phyloP scores from a whole-genome alignment of 2,888 invertebrate genomes.

The Drosophila anomalipes region DNA sequence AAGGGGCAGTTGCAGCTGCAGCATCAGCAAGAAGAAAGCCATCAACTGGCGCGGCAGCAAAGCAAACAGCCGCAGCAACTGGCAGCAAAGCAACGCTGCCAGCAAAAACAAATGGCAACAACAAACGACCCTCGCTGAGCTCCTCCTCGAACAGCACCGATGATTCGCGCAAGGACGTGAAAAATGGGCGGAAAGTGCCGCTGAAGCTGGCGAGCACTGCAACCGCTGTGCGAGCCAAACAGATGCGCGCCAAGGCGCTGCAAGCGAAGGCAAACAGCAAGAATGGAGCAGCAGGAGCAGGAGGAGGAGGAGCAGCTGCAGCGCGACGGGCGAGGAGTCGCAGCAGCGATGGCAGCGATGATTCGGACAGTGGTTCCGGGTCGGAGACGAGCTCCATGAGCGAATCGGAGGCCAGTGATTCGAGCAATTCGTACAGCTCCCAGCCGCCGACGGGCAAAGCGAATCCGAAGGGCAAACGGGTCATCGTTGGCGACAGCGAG shows the following conservation, averaged over 20 bases:
- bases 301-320: slow-evolving; percentile 8
- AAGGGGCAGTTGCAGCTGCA: slow-evolving; percentile 2
- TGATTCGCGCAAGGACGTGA: slow-evolving; percentile 62
- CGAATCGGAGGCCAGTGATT: slow-evolving; percentile 75
- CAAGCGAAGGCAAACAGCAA: slow-evolving; percentile 57
- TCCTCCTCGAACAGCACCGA: slow-evolving; percentile 75
- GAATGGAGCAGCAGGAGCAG: slow-evolving; percentile 21
- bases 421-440: slow-evolving; percentile 63
- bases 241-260: slow-evolving; percentile 63
- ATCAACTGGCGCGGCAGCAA: slow-evolving; percentile 25
- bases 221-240: slow-evolving; percentile 70
- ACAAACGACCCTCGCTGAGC: slow-evolving; percentile 68
- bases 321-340: slow-evolving; percentile 54
- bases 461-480: slow-evolving; percentile 56
- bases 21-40: slow-evolving; percentile 55
- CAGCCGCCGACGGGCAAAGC: slow-evolving; percentile 54
- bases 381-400: slow-evolving; percentile 67
- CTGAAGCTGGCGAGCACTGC: slow-evolving; percentile 74
- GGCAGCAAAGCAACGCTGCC: slow-evolving; percentile 36
- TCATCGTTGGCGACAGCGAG: slow-evolving; percentile 56
- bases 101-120: slow-evolving; percentile 58
- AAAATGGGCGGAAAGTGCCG: slow-evolving; percentile 74
- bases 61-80: slow-evolving; percentile 11
- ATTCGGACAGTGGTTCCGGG: slow-evolving; percentile 75
- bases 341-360: slow-evolving; percentile 81